These are phyloP conservation scores for Ectemnius lituratus DNA, from an alignment of 2,888 invertebrate species.

Conservation along the genomic window DNA sequence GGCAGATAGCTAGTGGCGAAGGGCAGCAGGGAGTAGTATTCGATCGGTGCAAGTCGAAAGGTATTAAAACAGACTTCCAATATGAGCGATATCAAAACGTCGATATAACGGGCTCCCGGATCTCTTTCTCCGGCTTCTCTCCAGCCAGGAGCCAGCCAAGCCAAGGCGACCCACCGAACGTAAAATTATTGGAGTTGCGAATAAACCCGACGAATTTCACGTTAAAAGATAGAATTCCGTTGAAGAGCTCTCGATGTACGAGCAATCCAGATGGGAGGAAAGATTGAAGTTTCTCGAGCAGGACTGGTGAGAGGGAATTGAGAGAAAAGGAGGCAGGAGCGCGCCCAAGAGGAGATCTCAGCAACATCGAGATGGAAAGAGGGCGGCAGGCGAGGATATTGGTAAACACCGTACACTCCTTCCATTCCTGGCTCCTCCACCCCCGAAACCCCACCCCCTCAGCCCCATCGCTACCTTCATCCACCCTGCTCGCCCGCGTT, in stretches of 20 bases:
- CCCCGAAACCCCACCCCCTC: neutral
- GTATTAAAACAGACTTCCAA: constrained; percentile 27
- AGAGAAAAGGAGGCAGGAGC: constrained; percentile 43
- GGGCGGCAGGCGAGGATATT: constrained; percentile 64
- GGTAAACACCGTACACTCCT: constrained; percentile 70
- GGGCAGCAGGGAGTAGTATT: neutral
- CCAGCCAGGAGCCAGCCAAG: no score
- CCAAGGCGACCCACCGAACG: constrained; percentile 28
- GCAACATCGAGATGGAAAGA: constrained; percentile 41
- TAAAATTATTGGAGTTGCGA: constrained; percentile 52
- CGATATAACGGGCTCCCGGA: constrained; percentile 5
- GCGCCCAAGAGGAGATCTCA: constrained; percentile 11
- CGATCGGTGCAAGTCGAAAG: neutral
- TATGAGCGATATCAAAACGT: no score
- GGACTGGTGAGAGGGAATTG: constrained; percentile 50
- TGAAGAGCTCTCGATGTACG: constrained; percentile 63
- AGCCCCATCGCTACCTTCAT: no score
- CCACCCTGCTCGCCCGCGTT: no score
- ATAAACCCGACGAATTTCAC: constrained; percentile 63
- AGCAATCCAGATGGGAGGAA: constrained; percentile 62
- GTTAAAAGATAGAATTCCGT: constrained; percentile 65
- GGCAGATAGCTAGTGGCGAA: no score
- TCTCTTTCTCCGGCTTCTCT: constrained; percentile 21
- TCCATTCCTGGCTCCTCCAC: constrained; percentile 58
- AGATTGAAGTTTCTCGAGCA: constrained; percentile 64